These are phyloP conservation scores for Apodemia mormo DNA, from an alignment of 2,888 invertebrate species.

Conservation along the genomic window DNA sequence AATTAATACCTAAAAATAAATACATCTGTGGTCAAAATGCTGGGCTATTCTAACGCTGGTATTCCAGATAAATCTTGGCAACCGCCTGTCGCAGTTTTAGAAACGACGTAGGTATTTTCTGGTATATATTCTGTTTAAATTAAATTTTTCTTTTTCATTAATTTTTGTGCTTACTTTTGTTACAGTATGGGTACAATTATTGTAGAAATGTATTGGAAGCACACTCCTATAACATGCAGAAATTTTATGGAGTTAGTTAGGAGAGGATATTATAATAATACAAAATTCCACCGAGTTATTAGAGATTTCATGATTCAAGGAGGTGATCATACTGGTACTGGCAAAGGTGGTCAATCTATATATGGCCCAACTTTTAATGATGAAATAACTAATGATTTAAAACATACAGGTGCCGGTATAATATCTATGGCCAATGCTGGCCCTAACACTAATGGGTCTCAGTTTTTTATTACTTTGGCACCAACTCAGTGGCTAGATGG, in stretches of 20 bases:
- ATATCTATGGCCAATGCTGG: slow-evolving; percentile 99
- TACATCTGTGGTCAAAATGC: slow-evolving; percentile 45
- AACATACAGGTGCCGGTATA: slow-evolving; percentile 96
- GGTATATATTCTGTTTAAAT: background rate
- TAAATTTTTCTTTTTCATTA: background rate
- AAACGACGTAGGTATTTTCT: slow-evolving; percentile 86
- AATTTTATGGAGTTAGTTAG: slow-evolving; percentile 97
- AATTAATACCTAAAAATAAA: background rate
- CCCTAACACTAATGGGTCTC: slow-evolving; percentile 97
- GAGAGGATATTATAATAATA: slow-evolving; percentile 97
- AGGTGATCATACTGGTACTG: slow-evolving; percentile 98
- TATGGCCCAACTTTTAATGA: slow-evolving; percentile 97
- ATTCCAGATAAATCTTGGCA: slow-evolving; percentile 95
- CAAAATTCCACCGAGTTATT: slow-evolving; percentile 97
- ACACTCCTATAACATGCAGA: slow-evolving; percentile 97
- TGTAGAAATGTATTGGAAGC: slow-evolving; percentile 98
- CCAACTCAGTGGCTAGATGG: slow-evolving; percentile 99
- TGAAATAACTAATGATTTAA: slow-evolving; percentile 96
- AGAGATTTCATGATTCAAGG: slow-evolving; percentile 96
- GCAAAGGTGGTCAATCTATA: slow-evolving; percentile 97
- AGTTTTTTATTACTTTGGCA: slow-evolving; percentile 98
- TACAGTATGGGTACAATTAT: slow-evolving; percentile 95
- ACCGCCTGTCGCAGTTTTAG: slow-evolving; percentile 90
- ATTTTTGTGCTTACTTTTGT: slow-evolving; percentile 37
- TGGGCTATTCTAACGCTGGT: slow-evolving; percentile 83